Conservation (phyloP, 2,113 vertebrate species). For the Tragelaphus buxtoni region DNA sequence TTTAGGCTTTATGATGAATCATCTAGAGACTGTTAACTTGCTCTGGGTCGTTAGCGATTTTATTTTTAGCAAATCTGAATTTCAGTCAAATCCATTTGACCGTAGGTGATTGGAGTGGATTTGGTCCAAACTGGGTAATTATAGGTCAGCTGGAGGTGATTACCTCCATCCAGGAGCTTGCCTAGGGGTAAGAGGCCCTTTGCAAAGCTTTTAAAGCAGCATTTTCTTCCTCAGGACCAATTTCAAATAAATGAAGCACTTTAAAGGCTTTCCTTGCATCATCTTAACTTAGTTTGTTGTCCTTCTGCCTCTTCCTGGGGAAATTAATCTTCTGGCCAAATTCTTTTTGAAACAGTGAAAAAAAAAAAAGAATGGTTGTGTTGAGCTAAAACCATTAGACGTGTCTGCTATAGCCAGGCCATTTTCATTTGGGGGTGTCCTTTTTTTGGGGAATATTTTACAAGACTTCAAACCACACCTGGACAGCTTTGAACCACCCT, state of each 20-base stretch:
- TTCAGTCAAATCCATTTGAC: slow-evolving; percentile 49
- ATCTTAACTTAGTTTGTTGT: neutral
- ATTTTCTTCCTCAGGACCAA: slow-evolving; percentile 5
- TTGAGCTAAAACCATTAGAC: neutral
- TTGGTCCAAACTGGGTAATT: slow-evolving; percentile 55
- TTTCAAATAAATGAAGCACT: slow-evolving; percentile 17
- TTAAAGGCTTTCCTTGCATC: neutral
- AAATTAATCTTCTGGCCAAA: slow-evolving; percentile 17
- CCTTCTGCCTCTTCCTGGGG: neutral
- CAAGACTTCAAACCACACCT: neutral
- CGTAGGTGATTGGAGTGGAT: neutral
- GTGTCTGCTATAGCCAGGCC: neutral
- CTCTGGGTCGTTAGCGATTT: slow-evolving; percentile 37
- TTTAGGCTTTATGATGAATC: slow-evolving; percentile 55
- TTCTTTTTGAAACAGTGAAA: neutral
- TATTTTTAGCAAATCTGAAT: slow-evolving; percentile 68
- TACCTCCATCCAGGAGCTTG: neutral
- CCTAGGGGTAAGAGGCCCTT: neutral
- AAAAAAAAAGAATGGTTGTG: too few species aligned
- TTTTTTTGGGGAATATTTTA: neutral
- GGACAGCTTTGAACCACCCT: neutral
- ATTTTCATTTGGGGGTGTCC: neutral
- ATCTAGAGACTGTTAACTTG: slow-evolving; percentile 47
- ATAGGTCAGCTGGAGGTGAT: slow-evolving; percentile 63
- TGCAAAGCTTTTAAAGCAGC: neutral